A percentile compares a stretch with the other conserved stretches of the same genome.
Conservation (phyloP, 2,113 vertebrate genomes). For the Callorhinus ursinus region DNA sequence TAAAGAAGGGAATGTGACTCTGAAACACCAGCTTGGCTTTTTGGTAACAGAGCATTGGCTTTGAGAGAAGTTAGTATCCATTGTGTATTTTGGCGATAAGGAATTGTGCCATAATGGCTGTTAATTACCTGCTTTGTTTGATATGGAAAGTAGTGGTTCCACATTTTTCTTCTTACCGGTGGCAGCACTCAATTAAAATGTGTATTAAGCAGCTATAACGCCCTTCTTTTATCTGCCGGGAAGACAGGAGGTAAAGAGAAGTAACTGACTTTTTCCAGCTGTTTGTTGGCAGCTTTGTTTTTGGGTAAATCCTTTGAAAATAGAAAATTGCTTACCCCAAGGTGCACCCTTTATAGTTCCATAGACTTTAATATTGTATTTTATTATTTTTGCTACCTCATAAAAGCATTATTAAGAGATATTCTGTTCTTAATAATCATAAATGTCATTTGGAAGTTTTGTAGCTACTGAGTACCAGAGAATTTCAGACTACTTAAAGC, state of each 20-base stretch:
- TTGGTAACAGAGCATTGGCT: slow-evolving; percentile 79
- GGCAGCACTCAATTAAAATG: slow-evolving; percentile 84
- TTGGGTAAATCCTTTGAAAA: slow-evolving; percentile 3
- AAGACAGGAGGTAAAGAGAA: slow-evolving; percentile 79
- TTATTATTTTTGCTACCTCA: neutral
- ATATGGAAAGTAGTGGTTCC: slow-evolving; percentile 83
- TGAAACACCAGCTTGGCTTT: slow-evolving; percentile 84
- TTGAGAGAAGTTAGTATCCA: slow-evolving; percentile 82
- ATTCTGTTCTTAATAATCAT: neutral
- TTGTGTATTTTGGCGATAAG: slow-evolving; percentile 88
- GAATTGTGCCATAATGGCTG: slow-evolving; percentile 84
- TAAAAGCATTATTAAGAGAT: neutral
- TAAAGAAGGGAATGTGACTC: slow-evolving; percentile 87
- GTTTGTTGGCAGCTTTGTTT: slow-evolving; percentile 62
- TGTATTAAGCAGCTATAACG: slow-evolving; percentile 82
- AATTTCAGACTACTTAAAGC: neutral
- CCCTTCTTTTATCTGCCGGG: slow-evolving; percentile 73
- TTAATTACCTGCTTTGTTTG: slow-evolving; percentile 90
- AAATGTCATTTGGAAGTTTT: neutral
- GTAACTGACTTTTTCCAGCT: slow-evolving; percentile 67
- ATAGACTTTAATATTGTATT: neutral
- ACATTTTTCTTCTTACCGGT: slow-evolving; percentile 76
- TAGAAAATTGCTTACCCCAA: slow-evolving; percentile 38
- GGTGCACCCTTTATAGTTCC: slow-evolving; percentile 31
- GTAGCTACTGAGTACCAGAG: neutral